Evolutionary conservation across 2,113 vertebrate genomes (phyloP).

Genomic region (Phylloscopus trochilus): DNA sequence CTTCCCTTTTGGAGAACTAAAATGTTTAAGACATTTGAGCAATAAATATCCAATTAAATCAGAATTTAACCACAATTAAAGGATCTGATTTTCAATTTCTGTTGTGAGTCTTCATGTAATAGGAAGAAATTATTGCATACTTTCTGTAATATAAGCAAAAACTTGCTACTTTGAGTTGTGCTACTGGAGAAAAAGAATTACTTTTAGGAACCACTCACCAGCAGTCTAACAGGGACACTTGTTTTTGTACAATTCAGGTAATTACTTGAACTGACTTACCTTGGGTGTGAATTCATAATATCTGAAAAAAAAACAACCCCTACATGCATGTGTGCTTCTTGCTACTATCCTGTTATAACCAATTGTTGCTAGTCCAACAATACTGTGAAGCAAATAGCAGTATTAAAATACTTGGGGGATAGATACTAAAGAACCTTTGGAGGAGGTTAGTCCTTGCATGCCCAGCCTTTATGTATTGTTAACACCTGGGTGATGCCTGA

Average conservation of each 20-base stretch:
- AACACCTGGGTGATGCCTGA: conserved; percentile 73
- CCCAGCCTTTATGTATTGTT: conserved; percentile 59
- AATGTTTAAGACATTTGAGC: neutral
- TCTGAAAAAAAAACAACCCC: neutral
- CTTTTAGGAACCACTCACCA: neutral
- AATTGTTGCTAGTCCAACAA: neutral
- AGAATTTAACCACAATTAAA: neutral
- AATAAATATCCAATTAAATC: neutral
- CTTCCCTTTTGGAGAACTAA: neutral
- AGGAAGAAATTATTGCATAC: neutral
- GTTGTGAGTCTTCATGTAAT: neutral
- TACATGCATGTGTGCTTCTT: neutral
- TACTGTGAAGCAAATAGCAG: neutral
- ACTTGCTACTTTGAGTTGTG: neutral
- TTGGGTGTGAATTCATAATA: neutral
- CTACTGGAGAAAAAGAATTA: neutral
- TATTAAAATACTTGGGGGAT: neutral
- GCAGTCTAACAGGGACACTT: neutral
- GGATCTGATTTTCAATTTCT: neutral
- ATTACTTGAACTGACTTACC: neutral
- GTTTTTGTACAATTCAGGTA: neutral
- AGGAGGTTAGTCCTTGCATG: conserved; percentile 69
- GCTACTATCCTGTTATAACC: neutral
- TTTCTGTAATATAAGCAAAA: neutral
- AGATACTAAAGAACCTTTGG: conserved; percentile 39